Evolutionary conservation across 2,113 vertebrate genomes (phyloP), one percentile per base, ranked within the genome.

Genomic region (Athene cunicularia): DNA sequence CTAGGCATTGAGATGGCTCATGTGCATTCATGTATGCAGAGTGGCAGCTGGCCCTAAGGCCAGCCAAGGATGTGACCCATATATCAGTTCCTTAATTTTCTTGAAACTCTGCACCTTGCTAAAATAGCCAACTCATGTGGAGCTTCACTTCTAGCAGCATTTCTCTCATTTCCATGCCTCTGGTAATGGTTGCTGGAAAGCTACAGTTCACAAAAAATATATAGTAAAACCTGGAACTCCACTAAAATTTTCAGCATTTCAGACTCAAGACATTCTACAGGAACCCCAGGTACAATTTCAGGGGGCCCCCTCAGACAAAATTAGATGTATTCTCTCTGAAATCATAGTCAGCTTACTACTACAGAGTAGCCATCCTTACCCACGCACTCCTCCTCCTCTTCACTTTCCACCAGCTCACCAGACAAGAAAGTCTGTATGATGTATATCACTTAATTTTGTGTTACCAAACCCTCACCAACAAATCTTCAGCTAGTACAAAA

Each of bases 31-130:
- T 88, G 72, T 86, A 32, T 90, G 59, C 55, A 62, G 49, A 77
- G 92, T 71, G 76, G 71, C 95, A 97, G 85, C 94, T 95, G 95
- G 88, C 82, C 81, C 67, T 59, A 74, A 84, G 88, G 80, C 88
- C 68, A 55, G 14, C 8, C 41, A 93, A 56, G 43, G 66, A 39
- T 84, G 26, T 76, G 75, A 81, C 55, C 82, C 67, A 59, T 80
- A n/a, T 77, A 80, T 67, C 75, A 52, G 33, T 35, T 86, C 13
- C 24, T 92, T 77, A 43, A 35, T 88, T 95, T 96, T 80, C 86
- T 66, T 86, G 50, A 90, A 88, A 77, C 20, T 73, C 67, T 83
- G 72, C 45, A 71, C 20, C 20, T 43, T 86, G 32, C 66, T 91
- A 64, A 88, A 91, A 77, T 24, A 35, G 45, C 28, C 14, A 68